Conservation (phyloP, 2,888 invertebrate genomes). For the Yponomeuta malinellus region DNA sequence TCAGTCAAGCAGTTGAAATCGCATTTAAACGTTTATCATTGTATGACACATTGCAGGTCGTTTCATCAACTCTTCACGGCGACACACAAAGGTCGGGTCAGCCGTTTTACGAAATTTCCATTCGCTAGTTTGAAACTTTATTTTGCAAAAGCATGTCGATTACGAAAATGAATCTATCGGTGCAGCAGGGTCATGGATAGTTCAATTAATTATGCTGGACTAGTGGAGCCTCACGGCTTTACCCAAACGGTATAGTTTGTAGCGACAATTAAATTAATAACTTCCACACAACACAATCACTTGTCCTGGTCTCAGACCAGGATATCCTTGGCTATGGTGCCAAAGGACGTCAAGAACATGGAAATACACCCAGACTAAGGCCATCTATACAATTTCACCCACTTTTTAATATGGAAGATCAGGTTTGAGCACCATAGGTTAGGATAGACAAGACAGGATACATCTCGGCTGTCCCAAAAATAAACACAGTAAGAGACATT, state of each 20-base stretch:
- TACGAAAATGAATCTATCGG: background rate
- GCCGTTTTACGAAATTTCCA: background rate
- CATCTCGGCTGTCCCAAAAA: too few species aligned
- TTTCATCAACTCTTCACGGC: background rate
- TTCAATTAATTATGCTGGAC: background rate
- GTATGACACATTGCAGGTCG: background rate
- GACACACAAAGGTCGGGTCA: background rate
- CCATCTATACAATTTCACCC: too few species aligned
- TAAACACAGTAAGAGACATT: too few species aligned
- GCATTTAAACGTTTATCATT: background rate
- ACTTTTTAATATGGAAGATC: too few species aligned
- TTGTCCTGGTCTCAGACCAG: too few species aligned
- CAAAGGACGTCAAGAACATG: too few species aligned
- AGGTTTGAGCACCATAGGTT: too few species aligned
- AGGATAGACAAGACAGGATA: too few species aligned
- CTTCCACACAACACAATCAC: too few species aligned
- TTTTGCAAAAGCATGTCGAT: conserved; percentile 1
- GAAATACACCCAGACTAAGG: too few species aligned
- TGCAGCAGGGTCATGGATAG: background rate
- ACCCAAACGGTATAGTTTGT: background rate
- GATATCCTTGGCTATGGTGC: too few species aligned
- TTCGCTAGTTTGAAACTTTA: background rate
- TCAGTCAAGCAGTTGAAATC: background rate
- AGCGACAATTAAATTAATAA: background rate
- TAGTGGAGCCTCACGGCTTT: background rate